Percentiles rank a stretch among this genome's conserved stretches.
Conservation (phyloP, 2,888 invertebrate genomes). For the Holacanthella duospinosa region DNA sequence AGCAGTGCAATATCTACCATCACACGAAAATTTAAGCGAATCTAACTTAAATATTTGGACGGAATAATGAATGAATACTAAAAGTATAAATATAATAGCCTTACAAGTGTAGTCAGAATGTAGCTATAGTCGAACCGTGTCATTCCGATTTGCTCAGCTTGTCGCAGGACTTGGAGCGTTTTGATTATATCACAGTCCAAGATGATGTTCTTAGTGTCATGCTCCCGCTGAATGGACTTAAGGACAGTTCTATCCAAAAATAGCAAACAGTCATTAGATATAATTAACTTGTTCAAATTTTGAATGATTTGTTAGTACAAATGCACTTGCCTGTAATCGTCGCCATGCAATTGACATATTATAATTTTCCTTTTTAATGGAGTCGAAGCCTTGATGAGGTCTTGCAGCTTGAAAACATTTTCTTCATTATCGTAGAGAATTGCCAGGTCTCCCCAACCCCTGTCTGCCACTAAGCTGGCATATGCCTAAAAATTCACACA, state of each 20-base stretch:
- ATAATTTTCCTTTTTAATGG: conserved; percentile 70
- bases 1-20: no score
- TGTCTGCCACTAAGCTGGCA: conserved; percentile 74
- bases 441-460: conserved; percentile 89
- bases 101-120: conserved; percentile 80
- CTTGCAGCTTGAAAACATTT: conserved; percentile 73
- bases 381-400: conserved; percentile 75
- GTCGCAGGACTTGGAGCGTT: conserved; percentile 74
- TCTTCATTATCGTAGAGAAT: conserved; percentile 94
- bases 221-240: conserved; percentile 51
- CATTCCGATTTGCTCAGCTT: conserved; percentile 91
- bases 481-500: conserved; percentile 67
- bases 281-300: background rate
- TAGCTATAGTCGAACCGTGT: conserved; percentile 93
- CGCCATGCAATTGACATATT: conserved; percentile 60
- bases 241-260: conserved; percentile 56
- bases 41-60: no score
- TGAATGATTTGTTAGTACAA: background rate
- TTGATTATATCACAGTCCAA: conserved; percentile 78
- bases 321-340: conserved; percentile 61
- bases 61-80: no score
- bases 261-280: background rate
- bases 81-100: no score
- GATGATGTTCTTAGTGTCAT: conserved; percentile 72
- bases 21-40: no score